Base-by-base conservation (phyloP, 2,888 invertebrate species). In the Papilio gigon region DNA sequence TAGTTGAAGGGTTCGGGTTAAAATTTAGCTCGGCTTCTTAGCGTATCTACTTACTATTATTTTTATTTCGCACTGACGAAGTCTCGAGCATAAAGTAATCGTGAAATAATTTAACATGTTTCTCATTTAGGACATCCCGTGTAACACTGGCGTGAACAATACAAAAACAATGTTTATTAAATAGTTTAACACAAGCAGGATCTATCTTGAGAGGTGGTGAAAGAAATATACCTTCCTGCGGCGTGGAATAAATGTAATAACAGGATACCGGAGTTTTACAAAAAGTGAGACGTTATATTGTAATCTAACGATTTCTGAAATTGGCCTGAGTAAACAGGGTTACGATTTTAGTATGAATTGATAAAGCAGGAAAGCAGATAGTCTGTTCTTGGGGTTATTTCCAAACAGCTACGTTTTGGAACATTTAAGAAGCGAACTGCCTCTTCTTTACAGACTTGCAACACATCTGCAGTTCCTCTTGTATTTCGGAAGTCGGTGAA, bases 211-310 rank as follows among this genome's bases (percentile, higher is more conserved):
- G 33, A 47, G 33, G 27, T 47, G 63, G 20, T 50, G 63, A 63
- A 22, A 35, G 63, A 63, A 33, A 64, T 53, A 53, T 56, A 56
- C 22, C 56, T 64, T 53, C 53, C 50, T 64, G 25, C 25, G n/a
- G 35, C 17, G 50, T 37, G 14, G 65, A 58, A 68, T 69, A 64
- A 65, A 71, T 70, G 71, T 71, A 70, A 67, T 53, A 65, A 70
- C 68, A 68, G 62, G 70, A 71, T 67, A 70, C 72, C 14, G 44
- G 20, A 27, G 53, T 14, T 65, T 71, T 58, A 71, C 14, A 70
- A 71, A 70, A 67, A 69, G 65, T 61, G 73, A 73, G 77, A 81
- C 84, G 84, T 87, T 89, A 88, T 85, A 89, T 87, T 89, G 85
- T 89, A 89, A 88, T 85, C 88, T 85, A 81, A 75, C 77, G 83